Evolutionary conservation across 2,888 invertebrate genomes (phyloP).

Genomic region (Pollenia angustigena): DNA sequence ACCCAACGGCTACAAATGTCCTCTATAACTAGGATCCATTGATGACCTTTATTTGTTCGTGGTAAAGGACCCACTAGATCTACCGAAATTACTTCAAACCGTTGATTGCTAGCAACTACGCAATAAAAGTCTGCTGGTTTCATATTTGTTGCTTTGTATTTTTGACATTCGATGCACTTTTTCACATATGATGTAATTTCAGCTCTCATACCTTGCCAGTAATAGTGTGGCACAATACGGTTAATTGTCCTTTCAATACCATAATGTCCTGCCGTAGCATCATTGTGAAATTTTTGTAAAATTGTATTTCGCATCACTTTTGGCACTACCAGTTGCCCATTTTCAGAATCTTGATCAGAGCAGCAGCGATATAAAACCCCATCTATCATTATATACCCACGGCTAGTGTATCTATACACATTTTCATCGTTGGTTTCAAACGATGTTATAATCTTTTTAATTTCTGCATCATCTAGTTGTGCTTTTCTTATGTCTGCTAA

Average conservation of each 20-base stretch:
- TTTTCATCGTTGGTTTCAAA: constrained; percentile 61
- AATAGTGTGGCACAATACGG: constrained; percentile 39
- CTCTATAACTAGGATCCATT: constrained; percentile 47
- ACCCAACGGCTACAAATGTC: constrained; percentile 63
- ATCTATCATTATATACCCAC: constrained; percentile 59
- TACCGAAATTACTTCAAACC: constrained; percentile 65
- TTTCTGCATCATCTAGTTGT: constrained; percentile 74
- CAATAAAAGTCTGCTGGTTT: constrained; percentile 58
- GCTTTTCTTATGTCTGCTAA: constrained; percentile 39
- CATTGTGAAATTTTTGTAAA: constrained; percentile 39
- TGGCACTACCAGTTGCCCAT: constrained; percentile 55
- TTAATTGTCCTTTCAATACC: constrained; percentile 47
- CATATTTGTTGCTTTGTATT: constrained; percentile 57
- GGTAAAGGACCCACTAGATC: constrained; percentile 64
- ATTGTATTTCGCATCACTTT: constrained; percentile 33
- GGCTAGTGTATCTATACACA: constrained; percentile 43
- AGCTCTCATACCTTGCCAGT: constrained; percentile 54
- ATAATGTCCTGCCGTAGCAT: constrained; percentile 56
- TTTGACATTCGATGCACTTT: constrained; percentile 52
- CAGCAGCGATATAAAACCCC: constrained; percentile 53
- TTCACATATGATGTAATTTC: constrained; percentile 49
- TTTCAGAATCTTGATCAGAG: constrained; percentile 47
- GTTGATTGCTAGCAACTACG: constrained; percentile 54
- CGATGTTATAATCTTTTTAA: constrained; percentile 63
- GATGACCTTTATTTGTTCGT: constrained; percentile 36